Percentiles rank a stretch among this genome's conserved stretches.
phyloP scores from a whole-genome alignment of 2,113 vertebrate genomes.

The Vidua chalybeata region DNA sequence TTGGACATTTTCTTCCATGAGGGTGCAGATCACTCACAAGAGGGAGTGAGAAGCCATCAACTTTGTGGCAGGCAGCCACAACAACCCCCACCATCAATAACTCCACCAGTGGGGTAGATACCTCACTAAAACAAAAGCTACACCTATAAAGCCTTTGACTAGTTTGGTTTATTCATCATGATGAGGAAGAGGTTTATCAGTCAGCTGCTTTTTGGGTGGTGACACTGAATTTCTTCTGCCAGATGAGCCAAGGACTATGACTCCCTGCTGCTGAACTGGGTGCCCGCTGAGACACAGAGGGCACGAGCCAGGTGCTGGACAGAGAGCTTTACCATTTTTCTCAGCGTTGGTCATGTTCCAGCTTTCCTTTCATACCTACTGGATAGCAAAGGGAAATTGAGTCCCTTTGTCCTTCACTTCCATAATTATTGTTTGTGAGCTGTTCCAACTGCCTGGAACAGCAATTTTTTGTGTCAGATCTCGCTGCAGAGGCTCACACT shows the following conservation, averaged over 20 bases:
- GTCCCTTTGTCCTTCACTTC: not conserved
- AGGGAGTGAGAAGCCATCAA: not conserved
- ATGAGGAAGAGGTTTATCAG: not conserved
- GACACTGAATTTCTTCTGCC: not conserved
- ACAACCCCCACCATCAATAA: not conserved
- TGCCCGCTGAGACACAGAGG: not conserved
- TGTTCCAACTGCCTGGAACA: not conserved
- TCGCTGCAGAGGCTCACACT: not conserved
- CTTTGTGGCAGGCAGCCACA: not conserved
- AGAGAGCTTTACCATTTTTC: not conserved
- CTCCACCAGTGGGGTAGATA: rapidly evolving
- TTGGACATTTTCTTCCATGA: not conserved
- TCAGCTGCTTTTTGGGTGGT: not conserved
- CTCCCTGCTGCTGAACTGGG: not conserved
- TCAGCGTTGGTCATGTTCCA: not conserved
- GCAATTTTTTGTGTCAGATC: not conserved
- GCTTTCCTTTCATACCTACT: not conserved
- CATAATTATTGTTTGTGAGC: not conserved
- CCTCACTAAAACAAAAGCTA: not conserved
- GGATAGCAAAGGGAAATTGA: not conserved
- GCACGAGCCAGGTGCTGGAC: not conserved
- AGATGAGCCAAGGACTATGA: rapidly evolving
- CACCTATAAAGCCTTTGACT: not conserved
- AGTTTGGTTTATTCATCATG: not conserved
- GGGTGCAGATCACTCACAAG: not conserved